phyloP scores from a whole-genome alignment of 2,113 vertebrate genomes.

The Onychorhynchus coronatus region DNA sequence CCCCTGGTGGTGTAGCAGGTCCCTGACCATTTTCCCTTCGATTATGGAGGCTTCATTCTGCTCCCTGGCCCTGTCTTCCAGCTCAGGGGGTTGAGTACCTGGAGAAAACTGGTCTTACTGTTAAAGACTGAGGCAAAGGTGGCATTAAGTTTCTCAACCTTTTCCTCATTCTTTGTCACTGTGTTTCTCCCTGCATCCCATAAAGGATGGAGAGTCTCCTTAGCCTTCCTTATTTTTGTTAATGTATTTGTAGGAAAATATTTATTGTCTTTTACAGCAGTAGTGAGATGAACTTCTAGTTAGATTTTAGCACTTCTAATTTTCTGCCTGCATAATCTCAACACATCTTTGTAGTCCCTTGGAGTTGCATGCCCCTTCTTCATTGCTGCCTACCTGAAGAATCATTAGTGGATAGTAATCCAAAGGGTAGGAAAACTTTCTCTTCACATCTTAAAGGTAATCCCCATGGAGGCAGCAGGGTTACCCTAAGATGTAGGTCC shows the following conservation, averaged over 20 bases:
- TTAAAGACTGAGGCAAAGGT: neutral
- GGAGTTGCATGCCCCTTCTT: neutral
- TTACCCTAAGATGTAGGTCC: neutral
- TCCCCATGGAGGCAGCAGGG: neutral
- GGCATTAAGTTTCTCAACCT: neutral
- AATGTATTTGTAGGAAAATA: neutral
- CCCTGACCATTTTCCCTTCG: neutral
- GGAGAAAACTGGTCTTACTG: neutral
- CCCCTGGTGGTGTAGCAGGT: fast-evolving
- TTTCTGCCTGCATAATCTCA: neutral
- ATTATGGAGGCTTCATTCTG: neutral
- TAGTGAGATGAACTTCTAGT: neutral
- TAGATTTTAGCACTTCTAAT: neutral
- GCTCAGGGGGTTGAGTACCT: no score
- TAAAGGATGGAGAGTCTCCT: neutral
- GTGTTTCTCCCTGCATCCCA: neutral
- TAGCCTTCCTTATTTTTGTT: neutral
- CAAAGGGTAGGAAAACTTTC: neutral
- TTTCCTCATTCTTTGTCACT: neutral
- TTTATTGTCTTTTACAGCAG: neutral
- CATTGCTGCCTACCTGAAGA: neutral
- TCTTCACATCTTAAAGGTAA: neutral
- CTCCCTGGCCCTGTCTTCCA: neutral
- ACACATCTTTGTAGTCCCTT: neutral
- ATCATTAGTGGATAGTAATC: neutral